Evolutionary conservation across 2,113 vertebrate species (phyloP).

Genomic region (Irena cyanogastra): DNA sequence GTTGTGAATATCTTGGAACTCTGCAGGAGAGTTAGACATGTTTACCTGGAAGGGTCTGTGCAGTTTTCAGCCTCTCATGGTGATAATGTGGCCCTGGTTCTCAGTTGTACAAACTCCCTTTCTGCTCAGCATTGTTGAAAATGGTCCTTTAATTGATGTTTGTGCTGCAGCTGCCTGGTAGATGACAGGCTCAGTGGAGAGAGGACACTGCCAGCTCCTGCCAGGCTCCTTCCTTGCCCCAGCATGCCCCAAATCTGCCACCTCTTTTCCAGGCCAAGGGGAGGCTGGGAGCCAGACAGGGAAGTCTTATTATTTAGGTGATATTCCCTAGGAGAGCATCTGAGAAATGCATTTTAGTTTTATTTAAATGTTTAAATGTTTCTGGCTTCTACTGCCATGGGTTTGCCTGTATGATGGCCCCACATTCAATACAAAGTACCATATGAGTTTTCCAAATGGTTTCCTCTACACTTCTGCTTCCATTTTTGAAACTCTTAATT

Average conservation of each 20-base stretch:
- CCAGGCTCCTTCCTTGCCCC: background rate
- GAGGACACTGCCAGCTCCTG: background rate
- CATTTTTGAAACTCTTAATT: background rate
- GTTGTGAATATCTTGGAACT: background rate
- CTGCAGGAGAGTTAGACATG: background rate
- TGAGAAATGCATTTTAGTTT: conserved; percentile 15
- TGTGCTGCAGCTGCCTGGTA: background rate
- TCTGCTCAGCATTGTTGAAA: background rate
- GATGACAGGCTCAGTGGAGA: background rate
- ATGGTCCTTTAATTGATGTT: background rate
- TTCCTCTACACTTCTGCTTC: background rate
- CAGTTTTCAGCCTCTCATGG: background rate
- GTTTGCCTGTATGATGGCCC: background rate
- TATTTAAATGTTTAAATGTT: background rate
- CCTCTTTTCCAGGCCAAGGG: background rate
- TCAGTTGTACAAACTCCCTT: background rate
- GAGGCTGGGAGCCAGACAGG: background rate
- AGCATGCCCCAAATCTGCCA: background rate
- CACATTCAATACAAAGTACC: background rate
- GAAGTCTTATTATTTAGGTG: background rate
- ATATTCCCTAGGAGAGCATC: background rate
- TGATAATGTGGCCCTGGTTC: background rate
- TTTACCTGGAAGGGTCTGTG: background rate
- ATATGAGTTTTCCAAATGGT: background rate
- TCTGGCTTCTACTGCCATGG: background rate